Evolutionary conservation across 2,797 vertebrate species (phyloP).

Genomic region (Steatocranus sp.): DNA sequence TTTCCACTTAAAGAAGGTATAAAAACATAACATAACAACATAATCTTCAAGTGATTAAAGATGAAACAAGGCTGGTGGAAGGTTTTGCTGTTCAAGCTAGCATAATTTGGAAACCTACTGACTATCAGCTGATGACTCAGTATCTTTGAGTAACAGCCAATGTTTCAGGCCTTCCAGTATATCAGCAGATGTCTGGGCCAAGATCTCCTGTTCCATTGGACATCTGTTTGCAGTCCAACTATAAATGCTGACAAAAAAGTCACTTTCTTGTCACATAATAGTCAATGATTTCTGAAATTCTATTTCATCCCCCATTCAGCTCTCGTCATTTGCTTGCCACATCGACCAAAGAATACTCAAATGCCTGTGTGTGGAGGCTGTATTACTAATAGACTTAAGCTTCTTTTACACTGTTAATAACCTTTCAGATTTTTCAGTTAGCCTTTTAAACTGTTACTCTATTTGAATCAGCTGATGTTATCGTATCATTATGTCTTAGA

Average conservation of each 20-base stretch:
- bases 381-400: not conserved
- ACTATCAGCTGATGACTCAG: not conserved
- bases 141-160: not conserved
- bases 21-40: not conserved
- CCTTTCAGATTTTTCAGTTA: not conserved
- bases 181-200: not conserved
- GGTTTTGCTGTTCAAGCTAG: not conserved
- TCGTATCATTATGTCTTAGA: not conserved
- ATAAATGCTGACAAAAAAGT: not conserved
- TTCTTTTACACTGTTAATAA: not conserved
- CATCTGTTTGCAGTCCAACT: not conserved
- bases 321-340: not conserved
- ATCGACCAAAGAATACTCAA: not conserved
- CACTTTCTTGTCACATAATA: not conserved
- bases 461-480: conserved; percentile 8
- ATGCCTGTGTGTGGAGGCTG: not conserved
- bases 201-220: not conserved
- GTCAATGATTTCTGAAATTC: not conserved
- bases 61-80: not conserved
- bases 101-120: not conserved
- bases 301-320: not conserved
- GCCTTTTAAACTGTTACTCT: not conserved
- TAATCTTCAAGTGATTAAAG: not conserved
- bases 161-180: not conserved
- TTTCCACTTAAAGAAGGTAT: not conserved